phyloP scores from a whole-genome alignment of 2,797 vertebrate species.

The Xenopus petersii region DNA sequence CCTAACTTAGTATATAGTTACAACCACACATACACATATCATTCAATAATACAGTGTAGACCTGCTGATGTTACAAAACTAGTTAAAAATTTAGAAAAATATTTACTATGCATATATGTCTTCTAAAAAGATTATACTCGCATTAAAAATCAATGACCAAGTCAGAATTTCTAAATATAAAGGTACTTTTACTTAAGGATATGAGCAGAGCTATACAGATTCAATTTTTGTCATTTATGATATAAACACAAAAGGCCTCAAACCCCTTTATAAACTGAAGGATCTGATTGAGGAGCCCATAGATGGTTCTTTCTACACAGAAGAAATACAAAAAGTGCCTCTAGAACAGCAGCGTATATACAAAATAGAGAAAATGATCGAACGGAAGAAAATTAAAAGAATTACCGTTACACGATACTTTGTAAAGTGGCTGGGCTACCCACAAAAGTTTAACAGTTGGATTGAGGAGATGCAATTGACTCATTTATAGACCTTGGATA shows the following conservation, averaged over 20 bases:
- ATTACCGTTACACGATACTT: not conserved
- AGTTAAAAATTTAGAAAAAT: too few species aligned
- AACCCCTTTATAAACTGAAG: not conserved
- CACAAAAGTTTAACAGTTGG: too few species aligned
- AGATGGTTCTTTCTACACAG: not conserved
- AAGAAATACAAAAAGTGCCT: too few species aligned
- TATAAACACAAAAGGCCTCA: not conserved
- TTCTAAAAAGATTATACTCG: not conserved
- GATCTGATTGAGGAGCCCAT: not conserved
- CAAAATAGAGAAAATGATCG: not conserved
- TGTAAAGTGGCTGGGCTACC: too few species aligned
- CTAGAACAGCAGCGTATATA: not conserved
- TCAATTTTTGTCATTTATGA: not conserved
- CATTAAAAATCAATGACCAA: not conserved
- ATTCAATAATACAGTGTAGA: not conserved
- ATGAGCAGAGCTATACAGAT: not conserved
- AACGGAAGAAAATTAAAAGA: not conserved
- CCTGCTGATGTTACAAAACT: not conserved
- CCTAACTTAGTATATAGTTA: not conserved
- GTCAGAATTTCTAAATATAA: not conserved
- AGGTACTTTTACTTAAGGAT: not conserved
- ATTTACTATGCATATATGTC: too few species aligned
- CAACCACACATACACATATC: not conserved
- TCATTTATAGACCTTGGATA: too few species aligned
- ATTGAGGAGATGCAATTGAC: too few species aligned